Evolutionary conservation across 2,888 invertebrate genomes (phyloP), one percentile per base, ranked within the genome.

Genomic region (Ditylenchus weischeri): DNA sequence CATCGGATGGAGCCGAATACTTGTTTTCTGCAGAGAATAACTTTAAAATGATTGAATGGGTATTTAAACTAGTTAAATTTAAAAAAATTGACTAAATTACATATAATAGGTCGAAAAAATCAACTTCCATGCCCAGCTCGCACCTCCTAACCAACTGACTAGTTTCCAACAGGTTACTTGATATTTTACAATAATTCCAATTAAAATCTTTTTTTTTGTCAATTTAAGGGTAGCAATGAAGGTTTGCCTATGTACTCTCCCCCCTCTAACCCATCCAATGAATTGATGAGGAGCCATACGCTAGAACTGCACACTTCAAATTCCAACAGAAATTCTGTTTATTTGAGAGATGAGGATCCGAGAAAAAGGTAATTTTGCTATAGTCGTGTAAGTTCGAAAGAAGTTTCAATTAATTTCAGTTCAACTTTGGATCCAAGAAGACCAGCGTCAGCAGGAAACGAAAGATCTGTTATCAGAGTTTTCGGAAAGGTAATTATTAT

Each of bases 1-100:
- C 92, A 75, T 89, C 89, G 0, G 96, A 96, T 84, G 92, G 92
- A 1, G 91, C 94, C 0, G 93, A 94, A 86, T 95, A 90, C 85
- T 86, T 96, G 72, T 92, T 96, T 84, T 88, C 91, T 57, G 90
- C 91, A 61, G 86, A 88, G 10, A 88, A 87, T 57, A 87, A 89
- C 64, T 88, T 74, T 71, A 83, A 71, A 89, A 90, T 70, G 85
- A 83, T 75, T 36, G 81, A 79, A 69, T 83, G 83, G 83, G 54
- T 54, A 7, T 23, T 4, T 54, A 10, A 23, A 23, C 29, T 18
- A 23, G 21, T 6, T 4, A 54, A 54, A 54, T 54, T 54, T 7
- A 23, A 43, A 43, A 13, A 43, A 43, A 43, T 43, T 43, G 13
- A 6, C 15, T 43, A 43, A 43, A 43, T 43, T 8, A 29, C 15